Conservation (phyloP, 2,888 invertebrate genomes). For the Pristionchus exspectatus region DNA sequence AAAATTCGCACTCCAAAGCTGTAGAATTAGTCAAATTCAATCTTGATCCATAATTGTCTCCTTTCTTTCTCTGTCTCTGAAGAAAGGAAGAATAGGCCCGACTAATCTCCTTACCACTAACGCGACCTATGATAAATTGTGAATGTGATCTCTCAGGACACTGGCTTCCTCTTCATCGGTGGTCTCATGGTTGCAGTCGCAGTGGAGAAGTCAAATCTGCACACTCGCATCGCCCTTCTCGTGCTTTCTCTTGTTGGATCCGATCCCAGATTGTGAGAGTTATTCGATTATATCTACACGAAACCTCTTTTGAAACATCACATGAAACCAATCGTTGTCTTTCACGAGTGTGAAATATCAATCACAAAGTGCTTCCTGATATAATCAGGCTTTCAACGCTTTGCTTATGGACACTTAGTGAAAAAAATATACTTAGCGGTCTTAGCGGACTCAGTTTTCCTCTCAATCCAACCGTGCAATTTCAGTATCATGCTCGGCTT, state of each 20-base stretch:
- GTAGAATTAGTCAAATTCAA: no score
- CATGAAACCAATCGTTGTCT: no score
- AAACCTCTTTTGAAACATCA: no score
- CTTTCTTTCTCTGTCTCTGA: background rate
- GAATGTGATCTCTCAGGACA: constrained; percentile 66
- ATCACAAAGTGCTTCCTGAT: no score
- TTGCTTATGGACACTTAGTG: no score
- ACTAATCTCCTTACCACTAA: no score
- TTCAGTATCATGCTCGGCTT: constrained; percentile 77
- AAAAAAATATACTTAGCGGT: no score
- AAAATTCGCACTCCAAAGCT: no score
- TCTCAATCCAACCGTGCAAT: background rate
- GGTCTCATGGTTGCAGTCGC: constrained; percentile 78
- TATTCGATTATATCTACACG: background rate
- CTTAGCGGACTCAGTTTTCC: no score
- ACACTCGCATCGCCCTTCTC: constrained; percentile 71
- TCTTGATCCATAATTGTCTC: no score
- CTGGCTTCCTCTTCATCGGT: constrained; percentile 78
- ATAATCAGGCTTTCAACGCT: no score
- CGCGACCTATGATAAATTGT: background rate
- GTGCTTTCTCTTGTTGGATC: constrained; percentile 72
- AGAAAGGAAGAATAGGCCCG: no score
- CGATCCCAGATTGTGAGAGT: constrained; percentile 69
- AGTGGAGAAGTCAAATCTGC: constrained; percentile 76
- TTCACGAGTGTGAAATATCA: background rate